Conservation (phyloP, 2,797 vertebrate species). For the Fundulus diaphanus region DNA sequence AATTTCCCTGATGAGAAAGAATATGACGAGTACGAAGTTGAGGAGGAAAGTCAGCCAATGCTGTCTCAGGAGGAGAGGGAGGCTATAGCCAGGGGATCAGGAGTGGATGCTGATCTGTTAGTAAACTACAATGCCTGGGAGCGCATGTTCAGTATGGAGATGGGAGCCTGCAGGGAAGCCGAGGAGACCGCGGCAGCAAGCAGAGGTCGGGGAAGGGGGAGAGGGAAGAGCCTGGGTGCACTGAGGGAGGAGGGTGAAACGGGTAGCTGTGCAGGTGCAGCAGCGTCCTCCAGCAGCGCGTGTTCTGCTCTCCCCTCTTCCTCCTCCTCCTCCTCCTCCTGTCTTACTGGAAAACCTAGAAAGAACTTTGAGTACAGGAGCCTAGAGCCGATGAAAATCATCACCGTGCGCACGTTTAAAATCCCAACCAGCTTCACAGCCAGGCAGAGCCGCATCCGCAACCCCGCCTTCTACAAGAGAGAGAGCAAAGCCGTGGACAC, state of each 20-base stretch:
- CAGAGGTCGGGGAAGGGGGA: constrained; percentile 1
- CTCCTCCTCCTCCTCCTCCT: constrained; percentile 37
- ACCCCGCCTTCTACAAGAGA: constrained; percentile 82
- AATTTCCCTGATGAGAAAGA: not conserved
- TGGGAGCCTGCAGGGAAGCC: constrained; percentile 74
- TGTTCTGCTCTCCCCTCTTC: constrained; percentile 17
- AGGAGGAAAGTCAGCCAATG: constrained; percentile 39
- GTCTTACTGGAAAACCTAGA: constrained; percentile 72
- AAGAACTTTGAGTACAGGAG: constrained; percentile 83
- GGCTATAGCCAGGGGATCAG: constrained; percentile 79
- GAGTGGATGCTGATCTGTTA: constrained; percentile 66
- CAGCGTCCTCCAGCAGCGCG: constrained; percentile 20
- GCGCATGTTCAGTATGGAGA: constrained; percentile 93
- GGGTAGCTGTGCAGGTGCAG: constrained; percentile 16
- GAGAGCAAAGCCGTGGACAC: constrained; percentile 87
- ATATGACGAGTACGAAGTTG: constrained; percentile 19
- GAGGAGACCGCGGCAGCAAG: not conserved
- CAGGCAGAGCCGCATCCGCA: constrained; percentile 84
- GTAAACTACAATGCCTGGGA: constrained; percentile 87
- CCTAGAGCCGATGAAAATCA: constrained; percentile 91
- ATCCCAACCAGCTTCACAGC: constrained; percentile 90
- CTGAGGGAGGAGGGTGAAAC: constrained; percentile 39
- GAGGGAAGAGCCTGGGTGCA: constrained; percentile 15
- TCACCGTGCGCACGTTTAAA: constrained; percentile 90
- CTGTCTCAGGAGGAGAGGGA: constrained; percentile 86